Conservation (phyloP, 2,113 vertebrate genomes). For the Hydropotes inermis region DNA sequence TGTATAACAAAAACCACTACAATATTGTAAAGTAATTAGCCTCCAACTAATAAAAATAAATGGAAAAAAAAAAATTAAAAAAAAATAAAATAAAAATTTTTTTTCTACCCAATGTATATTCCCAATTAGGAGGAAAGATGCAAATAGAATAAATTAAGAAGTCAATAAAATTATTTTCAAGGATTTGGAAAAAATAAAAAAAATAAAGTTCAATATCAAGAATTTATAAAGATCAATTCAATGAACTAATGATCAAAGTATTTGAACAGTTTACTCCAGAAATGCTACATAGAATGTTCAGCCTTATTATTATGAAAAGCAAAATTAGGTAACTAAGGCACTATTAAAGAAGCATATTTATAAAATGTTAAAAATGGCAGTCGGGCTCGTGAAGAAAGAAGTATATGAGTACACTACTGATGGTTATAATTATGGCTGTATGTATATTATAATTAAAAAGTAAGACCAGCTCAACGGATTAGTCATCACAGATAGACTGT, state of each 20-base stretch:
- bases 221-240: not conserved
- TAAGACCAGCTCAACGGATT: not conserved
- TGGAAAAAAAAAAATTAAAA: no score
- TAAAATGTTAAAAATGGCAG: not conserved
- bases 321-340: not conserved
- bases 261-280: not conserved
- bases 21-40: no score
- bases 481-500: not conserved
- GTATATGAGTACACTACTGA: not conserved
- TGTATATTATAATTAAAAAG: not conserved
- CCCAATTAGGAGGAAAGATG: not conserved
- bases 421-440: not conserved
- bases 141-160: not conserved
- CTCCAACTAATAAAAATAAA: no score
- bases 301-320: not conserved
- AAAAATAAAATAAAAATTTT: no score
- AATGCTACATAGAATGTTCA: not conserved
- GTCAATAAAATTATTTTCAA: not conserved
- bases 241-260: not conserved
- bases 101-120: not conserved
- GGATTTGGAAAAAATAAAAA: not conserved
- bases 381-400: not conserved
- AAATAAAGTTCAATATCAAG: not conserved
- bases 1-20: no score
- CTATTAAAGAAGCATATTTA: not conserved